Base-by-base conservation (phyloP, 2,888 invertebrate genomes). In the Rhagonycha lutea region DNA sequence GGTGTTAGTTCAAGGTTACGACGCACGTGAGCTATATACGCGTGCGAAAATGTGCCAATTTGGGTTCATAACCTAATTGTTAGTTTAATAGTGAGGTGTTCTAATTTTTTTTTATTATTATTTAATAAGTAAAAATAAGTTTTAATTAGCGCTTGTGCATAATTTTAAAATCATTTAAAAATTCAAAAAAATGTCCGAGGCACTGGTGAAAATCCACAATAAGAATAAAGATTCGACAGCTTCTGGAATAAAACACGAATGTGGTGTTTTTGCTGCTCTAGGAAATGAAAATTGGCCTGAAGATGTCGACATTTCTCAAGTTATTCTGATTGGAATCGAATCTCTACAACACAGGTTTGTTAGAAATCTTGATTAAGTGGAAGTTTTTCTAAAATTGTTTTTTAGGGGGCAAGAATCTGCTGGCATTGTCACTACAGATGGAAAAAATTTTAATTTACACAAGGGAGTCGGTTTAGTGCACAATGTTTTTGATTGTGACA, bases 381-480 rank as follows among this genome's bases (percentile, higher is more conserved):
- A 28, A 5, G 28, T 28, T 14, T 68, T 68, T 11, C 28, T 18
- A 47, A 47, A 47, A 47, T 68, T 65, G 32, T 72, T 77, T 72
- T 85, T 9, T 88, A 96, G 99, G 87, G 99, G 99, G 24, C 99
- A 99, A 89, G 99, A 99, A 89, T 98, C 98, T 82, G 97, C 98
- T 9, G 99, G 99, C 12, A 97, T 99, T 78, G 98, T 97, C 74
- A 98, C 97, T 61, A 95, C 96, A 81, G 93, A 94, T 86, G 98
- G 96, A 82, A 91, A 94, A 82, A 92, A 94, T 23, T 95, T 96
- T 85, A 92, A 93, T 86, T 90, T 94, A 0, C 95, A 96, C 88
- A 96, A 98, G 87, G 98, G 98, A 80, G 96, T 97, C 95, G 99
- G 99, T 5, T 93, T 98, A 88, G 98, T 99, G 78, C 95, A 94